phyloP scores from a whole-genome alignment of 2,888 invertebrate species.

The Hydropsyche betteni region DNA sequence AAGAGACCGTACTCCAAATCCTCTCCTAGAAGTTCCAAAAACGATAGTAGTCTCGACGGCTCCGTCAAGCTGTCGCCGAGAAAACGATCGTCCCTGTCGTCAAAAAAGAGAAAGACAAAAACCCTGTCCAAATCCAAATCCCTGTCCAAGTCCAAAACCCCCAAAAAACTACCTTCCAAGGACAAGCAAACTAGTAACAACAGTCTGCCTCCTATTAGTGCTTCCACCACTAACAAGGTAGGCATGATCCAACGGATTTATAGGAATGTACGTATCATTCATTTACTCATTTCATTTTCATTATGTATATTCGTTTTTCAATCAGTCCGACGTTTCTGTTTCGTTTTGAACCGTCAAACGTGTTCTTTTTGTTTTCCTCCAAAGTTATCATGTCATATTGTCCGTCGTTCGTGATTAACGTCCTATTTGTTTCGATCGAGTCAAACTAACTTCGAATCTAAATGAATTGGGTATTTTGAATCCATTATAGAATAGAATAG shows the following conservation, averaged over 20 bases:
- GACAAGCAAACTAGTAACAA: conserved; percentile 37
- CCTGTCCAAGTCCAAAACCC: conserved; percentile 54
- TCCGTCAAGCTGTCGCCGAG: conserved; percentile 15
- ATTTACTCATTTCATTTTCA: conserved; percentile 54
- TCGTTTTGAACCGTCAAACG: background rate
- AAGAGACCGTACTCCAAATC: conserved; percentile 57
- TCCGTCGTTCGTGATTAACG: too few species aligned
- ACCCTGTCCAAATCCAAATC: conserved; percentile 60
- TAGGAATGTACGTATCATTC: conserved; percentile 68
- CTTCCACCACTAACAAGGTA: conserved; percentile 64
- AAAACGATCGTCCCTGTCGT: conserved; percentile 11
- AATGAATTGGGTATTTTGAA: conserved; percentile 25
- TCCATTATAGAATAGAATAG: background rate
- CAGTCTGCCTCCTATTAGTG: conserved; percentile 46
- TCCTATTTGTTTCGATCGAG: background rate
- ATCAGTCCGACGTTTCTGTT: background rate
- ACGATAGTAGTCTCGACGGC: conserved; percentile 52
- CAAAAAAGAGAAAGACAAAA: conserved; percentile 55
- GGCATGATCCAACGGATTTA: conserved; percentile 69
- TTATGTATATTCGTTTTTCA: conserved; percentile 18
- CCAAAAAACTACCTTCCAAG: conserved; percentile 27
- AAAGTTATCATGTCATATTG: too few species aligned
- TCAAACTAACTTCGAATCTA: conserved; percentile 5
- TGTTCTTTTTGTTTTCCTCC: background rate
- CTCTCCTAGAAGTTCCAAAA: conserved; percentile 55